Evolutionary conservation across 2,888 invertebrate species (phyloP).

Genomic region (Erebia aethiops): DNA sequence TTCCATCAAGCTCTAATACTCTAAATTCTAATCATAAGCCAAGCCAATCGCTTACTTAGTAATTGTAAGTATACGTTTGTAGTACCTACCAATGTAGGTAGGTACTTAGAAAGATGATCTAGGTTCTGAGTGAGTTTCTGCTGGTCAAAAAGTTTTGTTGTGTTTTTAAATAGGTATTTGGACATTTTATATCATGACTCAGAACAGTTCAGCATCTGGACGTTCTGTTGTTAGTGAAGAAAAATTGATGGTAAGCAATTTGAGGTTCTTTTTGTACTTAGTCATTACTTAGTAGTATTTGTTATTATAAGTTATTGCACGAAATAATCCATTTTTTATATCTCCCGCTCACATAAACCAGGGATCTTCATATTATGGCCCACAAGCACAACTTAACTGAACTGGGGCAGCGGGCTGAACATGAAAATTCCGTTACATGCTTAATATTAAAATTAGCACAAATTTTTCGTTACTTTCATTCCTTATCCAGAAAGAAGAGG

Average conservation of each 20-base stretch:
- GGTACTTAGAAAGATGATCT: neutral
- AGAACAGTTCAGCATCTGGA: conserved; percentile 61
- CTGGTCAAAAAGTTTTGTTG: neutral
- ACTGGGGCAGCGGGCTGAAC: too few relatives aligned
- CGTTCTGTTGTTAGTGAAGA: conserved; percentile 73
- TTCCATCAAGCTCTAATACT: neutral
- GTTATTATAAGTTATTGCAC: too few relatives aligned
- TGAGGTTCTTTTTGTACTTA: neutral
- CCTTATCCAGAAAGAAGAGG: too few relatives aligned
- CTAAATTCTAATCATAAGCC: neutral
- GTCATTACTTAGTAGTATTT: neutral
- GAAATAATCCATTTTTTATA: too few relatives aligned
- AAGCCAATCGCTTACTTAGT: too few relatives aligned
- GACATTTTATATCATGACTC: conserved; percentile 68
- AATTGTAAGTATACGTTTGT: neutral
- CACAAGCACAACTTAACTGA: too few relatives aligned
- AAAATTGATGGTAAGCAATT: conserved; percentile 68
- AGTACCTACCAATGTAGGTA: too few relatives aligned
- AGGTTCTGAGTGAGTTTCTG: neutral
- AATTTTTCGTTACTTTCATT: too few relatives aligned
- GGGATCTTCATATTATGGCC: too few relatives aligned
- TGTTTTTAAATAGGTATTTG: conserved; percentile 10
- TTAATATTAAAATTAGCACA: too few relatives aligned
- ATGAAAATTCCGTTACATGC: too few relatives aligned
- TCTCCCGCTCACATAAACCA: too few relatives aligned